Conservation (phyloP, 2,113 vertebrate species). For the Mormoops blainvillei region DNA sequence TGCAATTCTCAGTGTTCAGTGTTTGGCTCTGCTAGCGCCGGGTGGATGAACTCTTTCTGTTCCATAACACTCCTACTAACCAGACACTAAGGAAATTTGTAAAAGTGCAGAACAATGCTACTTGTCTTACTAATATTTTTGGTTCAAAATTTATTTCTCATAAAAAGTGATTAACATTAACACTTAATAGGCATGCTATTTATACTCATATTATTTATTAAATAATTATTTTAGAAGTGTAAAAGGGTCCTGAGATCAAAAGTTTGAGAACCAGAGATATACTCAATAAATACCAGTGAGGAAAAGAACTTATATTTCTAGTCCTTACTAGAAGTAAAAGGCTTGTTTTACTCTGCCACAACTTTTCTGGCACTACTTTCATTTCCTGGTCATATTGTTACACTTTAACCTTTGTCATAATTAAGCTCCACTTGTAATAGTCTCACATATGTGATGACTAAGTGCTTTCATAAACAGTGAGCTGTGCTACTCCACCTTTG, state of each 20-base stretch:
- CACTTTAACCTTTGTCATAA: constrained; percentile 30
- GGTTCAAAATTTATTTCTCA: neutral
- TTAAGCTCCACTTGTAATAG: neutral
- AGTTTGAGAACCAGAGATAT: neutral
- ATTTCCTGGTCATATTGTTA: constrained; percentile 24
- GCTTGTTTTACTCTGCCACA: neutral
- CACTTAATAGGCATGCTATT: neutral
- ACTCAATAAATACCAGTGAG: neutral
- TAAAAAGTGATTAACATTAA: neutral
- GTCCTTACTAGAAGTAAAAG: neutral
- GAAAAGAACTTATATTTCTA: neutral
- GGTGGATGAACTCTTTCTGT: neutral
- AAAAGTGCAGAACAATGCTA: neutral
- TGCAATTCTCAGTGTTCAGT: neutral
- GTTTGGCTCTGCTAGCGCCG: neutral
- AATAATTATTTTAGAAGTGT: neutral
- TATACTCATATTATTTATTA: neutral
- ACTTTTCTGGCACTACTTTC: neutral
- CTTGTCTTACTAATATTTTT: neutral
- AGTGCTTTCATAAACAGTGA: constrained; percentile 21
- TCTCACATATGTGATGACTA: neutral
- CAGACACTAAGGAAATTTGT: neutral
- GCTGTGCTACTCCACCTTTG: constrained; percentile 16
- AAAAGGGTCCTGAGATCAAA: neutral
- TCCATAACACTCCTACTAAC: neutral